Evolutionary conservation across 2,888 invertebrate species (phyloP).

Genomic region (Drosophila testacea): DNA sequence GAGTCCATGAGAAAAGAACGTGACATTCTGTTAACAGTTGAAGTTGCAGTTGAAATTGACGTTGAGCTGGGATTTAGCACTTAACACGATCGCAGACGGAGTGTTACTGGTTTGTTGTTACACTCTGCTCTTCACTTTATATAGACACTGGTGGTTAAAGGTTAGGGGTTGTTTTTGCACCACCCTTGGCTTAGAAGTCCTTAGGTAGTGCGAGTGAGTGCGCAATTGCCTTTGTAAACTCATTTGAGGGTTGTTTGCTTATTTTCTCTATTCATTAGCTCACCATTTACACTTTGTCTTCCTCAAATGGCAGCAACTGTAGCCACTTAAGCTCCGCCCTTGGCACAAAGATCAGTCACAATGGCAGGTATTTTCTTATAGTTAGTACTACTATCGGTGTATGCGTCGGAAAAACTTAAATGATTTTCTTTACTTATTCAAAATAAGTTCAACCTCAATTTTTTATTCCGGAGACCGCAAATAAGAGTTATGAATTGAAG

Average conservation of each 20-base stretch:
- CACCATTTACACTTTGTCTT: slow-evolving; percentile 63
- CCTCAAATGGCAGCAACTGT: slow-evolving; percentile 75
- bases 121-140: slow-evolving; percentile 66
- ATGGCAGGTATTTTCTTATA: slow-evolving; percentile 53
- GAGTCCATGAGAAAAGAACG: slow-evolving; percentile 93
- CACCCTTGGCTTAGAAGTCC: slow-evolving; percentile 46
- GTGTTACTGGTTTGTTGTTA: slow-evolving; percentile 67
- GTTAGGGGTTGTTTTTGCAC: slow-evolving; percentile 59
- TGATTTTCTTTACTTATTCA: not conserved
- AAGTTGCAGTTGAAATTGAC: not conserved
- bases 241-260: slow-evolving; percentile 80
- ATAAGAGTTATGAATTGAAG: too few relatives aligned
- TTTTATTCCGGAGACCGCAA: too few relatives aligned
- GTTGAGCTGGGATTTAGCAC: slow-evolving; percentile 22
- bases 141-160: slow-evolving; percentile 40
- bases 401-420: not conserved
- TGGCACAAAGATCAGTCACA: slow-evolving; percentile 59
- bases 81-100: slow-evolving; percentile 75
- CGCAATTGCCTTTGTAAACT: slow-evolving; percentile 56
- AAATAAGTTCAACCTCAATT: not conserved
- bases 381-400: not conserved
- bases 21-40: slow-evolving; percentile 87
- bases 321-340: slow-evolving; percentile 82
- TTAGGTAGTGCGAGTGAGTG: slow-evolving; percentile 27
- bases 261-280: slow-evolving; percentile 62